Conservation (phyloP, 2,888 invertebrate genomes). For the Tipula confusa region DNA sequence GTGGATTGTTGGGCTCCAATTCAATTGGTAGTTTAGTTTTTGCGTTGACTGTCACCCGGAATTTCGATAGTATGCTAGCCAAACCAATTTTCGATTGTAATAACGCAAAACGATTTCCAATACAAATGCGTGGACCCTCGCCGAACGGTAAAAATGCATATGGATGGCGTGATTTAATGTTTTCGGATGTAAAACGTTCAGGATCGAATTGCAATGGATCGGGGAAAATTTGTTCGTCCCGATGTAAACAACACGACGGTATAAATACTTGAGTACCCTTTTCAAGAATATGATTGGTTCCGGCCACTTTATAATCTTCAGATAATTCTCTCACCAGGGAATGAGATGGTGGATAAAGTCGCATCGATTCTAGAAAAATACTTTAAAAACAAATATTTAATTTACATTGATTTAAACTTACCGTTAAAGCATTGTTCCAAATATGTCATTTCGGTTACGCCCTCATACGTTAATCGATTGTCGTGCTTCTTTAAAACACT, state of each 20-base stretch:
- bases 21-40: slow-evolving; percentile 27
- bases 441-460: slow-evolving; percentile 29
- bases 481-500: neutral
- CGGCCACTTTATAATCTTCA: slow-evolving; percentile 43
- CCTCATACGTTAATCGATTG: slow-evolving; percentile 29
- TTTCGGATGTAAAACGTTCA: slow-evolving; percentile 47
- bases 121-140: slow-evolving; percentile 44
- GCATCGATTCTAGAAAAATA: slow-evolving; percentile 47
- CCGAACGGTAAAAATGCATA: slow-evolving; percentile 47
- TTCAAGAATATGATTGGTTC: slow-evolving; percentile 41
- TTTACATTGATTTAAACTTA: neutral
- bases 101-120: slow-evolving; percentile 43
- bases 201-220: slow-evolving; percentile 50
- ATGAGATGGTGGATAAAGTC: slow-evolving; percentile 49
- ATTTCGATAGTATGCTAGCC: slow-evolving; percentile 37
- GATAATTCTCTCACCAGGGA: slow-evolving; percentile 43
- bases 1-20: slow-evolving; percentile 30
- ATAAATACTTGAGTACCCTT: slow-evolving; percentile 44
- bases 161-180: slow-evolving; percentile 40
- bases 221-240: slow-evolving; percentile 49
- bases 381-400: neutral
- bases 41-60: neutral
- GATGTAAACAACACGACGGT: slow-evolving; percentile 47
- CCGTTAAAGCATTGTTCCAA: slow-evolving; percentile 20
- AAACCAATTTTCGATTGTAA: slow-evolving; percentile 44